A percentile compares a stretch with the other conserved stretches of the same genome.
Evolutionary conservation across 2,797 vertebrate species (phyloP).

Genomic region (Petrocephalus sullivani): DNA sequence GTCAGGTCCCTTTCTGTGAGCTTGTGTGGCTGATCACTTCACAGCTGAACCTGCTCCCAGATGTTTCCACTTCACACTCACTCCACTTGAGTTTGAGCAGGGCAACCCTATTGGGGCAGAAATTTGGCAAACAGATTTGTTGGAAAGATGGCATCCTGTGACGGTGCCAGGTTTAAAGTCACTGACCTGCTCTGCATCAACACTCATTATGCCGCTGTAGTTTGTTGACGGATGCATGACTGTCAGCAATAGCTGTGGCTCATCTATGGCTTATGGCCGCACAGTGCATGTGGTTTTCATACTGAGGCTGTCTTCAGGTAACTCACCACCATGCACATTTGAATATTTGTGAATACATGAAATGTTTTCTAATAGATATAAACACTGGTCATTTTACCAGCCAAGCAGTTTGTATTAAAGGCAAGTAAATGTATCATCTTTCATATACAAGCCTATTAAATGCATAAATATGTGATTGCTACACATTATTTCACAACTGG

Average conservation of each 20-base stretch:
- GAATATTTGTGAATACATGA: neutral
- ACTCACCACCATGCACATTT: neutral
- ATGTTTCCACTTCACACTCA: neutral
- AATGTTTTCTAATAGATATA: neutral
- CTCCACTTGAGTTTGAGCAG: neutral
- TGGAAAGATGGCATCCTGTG: neutral
- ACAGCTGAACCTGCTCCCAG: neutral
- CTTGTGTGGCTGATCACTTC: neutral
- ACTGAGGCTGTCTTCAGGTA: neutral
- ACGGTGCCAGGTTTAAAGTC: neutral
- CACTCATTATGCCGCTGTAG: neutral
- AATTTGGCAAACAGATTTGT: neutral
- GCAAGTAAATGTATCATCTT: neutral
- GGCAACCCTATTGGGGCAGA: neutral
- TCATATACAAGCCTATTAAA: neutral
- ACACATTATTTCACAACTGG: neutral
- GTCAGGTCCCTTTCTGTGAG: no score
- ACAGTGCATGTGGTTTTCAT: neutral
- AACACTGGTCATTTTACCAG: neutral
- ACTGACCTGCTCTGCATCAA: neutral
- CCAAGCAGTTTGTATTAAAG: neutral
- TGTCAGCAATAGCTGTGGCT: neutral
- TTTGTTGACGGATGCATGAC: neutral
- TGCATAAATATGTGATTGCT: neutral
- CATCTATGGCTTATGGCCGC: neutral